Percentiles rank a stretch among this genome's conserved stretches.
Evolutionary conservation across 2,113 vertebrate species (phyloP).

Genomic region (Serilophus lunatus): DNA sequence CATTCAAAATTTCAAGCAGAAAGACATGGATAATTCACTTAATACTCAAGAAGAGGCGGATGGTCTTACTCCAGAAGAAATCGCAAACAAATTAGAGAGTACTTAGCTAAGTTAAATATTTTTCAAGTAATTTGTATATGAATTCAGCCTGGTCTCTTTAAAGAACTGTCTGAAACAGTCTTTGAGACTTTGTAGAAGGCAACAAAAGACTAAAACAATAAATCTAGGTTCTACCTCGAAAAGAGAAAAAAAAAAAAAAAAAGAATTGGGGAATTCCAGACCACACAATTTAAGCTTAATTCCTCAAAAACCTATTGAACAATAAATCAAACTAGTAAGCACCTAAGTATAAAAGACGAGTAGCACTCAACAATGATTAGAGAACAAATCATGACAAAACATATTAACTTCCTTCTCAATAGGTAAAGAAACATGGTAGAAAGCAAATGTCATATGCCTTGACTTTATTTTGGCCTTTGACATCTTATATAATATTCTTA

Average conservation of each 20-base stretch:
- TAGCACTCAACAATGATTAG: not conserved
- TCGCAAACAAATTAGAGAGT: not conserved
- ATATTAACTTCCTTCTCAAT: not conserved
- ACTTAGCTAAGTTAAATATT: not conserved
- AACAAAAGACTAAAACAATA: not conserved
- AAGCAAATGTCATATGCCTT: not conserved
- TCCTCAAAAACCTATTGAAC: not conserved
- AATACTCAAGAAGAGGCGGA: not conserved
- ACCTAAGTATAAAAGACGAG: not conserved
- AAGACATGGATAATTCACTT: not conserved
- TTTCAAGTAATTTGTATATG: not conserved
- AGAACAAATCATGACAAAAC: not conserved
- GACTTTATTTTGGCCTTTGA: not conserved
- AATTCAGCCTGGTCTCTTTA: not conserved
- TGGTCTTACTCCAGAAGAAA: not conserved
- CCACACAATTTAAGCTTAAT: not conserved
- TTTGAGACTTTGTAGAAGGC: not conserved
- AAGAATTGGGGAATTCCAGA: not conserved
- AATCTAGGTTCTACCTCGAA: not conserved
- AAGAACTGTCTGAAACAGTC: not conserved
- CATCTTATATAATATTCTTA: not conserved
- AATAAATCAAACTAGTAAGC: not conserved
- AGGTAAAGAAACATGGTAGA: not conserved
- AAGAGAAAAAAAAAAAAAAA: not conserved
- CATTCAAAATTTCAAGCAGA: constrained; percentile 22